Conservation (phyloP, 2,888 invertebrate genomes). For the Polyommatus iphigenia region DNA sequence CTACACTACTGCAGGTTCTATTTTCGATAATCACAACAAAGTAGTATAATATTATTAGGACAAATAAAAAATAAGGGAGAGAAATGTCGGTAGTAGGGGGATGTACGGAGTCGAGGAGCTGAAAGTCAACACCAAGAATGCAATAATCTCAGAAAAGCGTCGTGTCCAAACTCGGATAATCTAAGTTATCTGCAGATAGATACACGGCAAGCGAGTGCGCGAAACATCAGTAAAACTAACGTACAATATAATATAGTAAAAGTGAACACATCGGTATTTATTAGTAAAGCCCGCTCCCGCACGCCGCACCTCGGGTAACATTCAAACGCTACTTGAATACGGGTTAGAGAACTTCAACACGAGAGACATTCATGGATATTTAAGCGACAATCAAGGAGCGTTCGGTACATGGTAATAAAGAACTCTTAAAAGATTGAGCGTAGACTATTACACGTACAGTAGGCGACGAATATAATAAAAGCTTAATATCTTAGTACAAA, state of each 20-base stretch:
- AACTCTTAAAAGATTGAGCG: conserved; percentile 50
- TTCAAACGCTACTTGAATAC: conserved; percentile 47
- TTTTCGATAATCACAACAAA: conserved; percentile 15
- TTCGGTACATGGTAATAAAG: conserved; percentile 53
- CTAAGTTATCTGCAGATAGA: conserved; percentile 36
- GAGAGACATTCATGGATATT: not conserved
- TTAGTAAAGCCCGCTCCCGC: conserved; percentile 45
- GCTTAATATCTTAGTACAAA: conserved; percentile 10
- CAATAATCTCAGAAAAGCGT: conserved; percentile 6
- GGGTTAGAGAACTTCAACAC: conserved; percentile 3
- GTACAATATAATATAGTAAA: conserved; percentile 31
- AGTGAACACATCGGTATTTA: conserved; percentile 33
- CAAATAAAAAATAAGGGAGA: not conserved
- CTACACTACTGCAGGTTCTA: conserved; percentile 36
- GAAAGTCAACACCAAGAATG: conserved; percentile 22
- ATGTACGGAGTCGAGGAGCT: not conserved
- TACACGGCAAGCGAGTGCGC: conserved; percentile 39
- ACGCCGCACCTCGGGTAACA: conserved; percentile 35
- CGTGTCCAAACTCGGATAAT: not conserved
- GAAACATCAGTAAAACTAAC: conserved; percentile 30
- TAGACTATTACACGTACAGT: conserved; percentile 46
- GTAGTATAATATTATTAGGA: not conserved
- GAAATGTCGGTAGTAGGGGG: not conserved
- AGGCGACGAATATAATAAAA: conserved; percentile 33
- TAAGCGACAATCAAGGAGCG: conserved; percentile 45